phyloP scores from a whole-genome alignment of 2,888 invertebrate species.

The Sepiola atlantica region DNA sequence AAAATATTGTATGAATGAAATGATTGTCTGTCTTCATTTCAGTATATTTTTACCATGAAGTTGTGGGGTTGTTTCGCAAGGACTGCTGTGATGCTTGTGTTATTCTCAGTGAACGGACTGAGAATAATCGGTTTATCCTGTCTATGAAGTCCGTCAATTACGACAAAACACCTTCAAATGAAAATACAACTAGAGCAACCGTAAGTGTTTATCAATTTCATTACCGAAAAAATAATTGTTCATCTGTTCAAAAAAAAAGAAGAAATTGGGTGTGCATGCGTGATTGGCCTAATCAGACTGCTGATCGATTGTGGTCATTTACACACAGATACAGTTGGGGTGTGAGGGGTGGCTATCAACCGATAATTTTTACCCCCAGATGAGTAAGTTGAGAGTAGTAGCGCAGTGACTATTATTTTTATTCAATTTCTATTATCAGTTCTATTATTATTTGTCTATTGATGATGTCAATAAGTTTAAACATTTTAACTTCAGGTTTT shows the following conservation, averaged over 20 bases:
- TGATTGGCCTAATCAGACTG: too few species aligned
- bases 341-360: too few species aligned
- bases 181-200: conserved; percentile 24
- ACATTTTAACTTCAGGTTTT: too few species aligned
- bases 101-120: conserved; percentile 67
- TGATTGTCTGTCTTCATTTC: conserved; percentile 46
- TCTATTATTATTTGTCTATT: too few species aligned
- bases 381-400: too few species aligned
- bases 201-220: neutral
- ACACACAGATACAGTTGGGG: too few species aligned
- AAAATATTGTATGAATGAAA: neutral
- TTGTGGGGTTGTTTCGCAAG: conserved; percentile 67
- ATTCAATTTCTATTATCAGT: too few species aligned
- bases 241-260: neutral
- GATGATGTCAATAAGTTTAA: too few species aligned
- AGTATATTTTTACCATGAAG: conserved; percentile 71
- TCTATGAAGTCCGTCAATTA: conserved; percentile 65
- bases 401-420: too few species aligned
- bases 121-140: conserved; percentile 67
- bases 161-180: conserved; percentile 33
- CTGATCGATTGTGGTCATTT: too few species aligned
- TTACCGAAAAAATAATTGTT: neutral
- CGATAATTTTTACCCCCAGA: too few species aligned
- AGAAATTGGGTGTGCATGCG: too few species aligned
- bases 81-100: conserved; percentile 68